Conservation (phyloP, 2,113 vertebrate species). For the Brienomyrus longianalis region DNA sequence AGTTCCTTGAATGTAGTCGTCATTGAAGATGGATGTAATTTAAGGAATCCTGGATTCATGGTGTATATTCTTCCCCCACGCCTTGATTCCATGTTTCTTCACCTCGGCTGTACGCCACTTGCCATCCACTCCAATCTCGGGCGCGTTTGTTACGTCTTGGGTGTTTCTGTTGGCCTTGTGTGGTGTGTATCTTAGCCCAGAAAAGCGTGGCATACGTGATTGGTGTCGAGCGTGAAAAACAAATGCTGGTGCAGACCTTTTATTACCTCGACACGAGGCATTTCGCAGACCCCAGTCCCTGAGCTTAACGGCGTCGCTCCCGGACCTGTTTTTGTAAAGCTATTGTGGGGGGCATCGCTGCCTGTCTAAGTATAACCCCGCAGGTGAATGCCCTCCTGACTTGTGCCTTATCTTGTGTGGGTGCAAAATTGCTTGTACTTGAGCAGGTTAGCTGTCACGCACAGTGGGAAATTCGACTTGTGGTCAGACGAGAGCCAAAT, state of each 20-base stretch:
- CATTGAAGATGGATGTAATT: background rate
- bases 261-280: background rate
- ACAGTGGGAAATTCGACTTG: background rate
- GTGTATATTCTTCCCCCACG: background rate
- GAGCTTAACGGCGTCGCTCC: background rate
- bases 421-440: background rate
- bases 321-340: background rate
- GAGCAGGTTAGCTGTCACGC: background rate
- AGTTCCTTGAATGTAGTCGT: background rate
- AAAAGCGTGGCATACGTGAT: background rate
- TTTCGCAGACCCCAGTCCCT: background rate
- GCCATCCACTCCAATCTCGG: background rate
- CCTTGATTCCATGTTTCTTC: background rate
- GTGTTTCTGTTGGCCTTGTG: slow-evolving; percentile 17
- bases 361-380: background rate
- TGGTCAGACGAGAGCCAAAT: background rate
- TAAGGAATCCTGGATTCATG: background rate
- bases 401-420: background rate
- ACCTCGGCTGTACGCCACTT: background rate
- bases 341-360: background rate
- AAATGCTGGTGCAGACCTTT: background rate
- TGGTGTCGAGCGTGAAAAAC: background rate
- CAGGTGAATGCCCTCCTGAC: background rate
- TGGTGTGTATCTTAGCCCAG: background rate
- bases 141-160: background rate